Conservation (phyloP, 2,797 vertebrate genomes). For the Ctenochaetus hawaiiensis region DNA sequence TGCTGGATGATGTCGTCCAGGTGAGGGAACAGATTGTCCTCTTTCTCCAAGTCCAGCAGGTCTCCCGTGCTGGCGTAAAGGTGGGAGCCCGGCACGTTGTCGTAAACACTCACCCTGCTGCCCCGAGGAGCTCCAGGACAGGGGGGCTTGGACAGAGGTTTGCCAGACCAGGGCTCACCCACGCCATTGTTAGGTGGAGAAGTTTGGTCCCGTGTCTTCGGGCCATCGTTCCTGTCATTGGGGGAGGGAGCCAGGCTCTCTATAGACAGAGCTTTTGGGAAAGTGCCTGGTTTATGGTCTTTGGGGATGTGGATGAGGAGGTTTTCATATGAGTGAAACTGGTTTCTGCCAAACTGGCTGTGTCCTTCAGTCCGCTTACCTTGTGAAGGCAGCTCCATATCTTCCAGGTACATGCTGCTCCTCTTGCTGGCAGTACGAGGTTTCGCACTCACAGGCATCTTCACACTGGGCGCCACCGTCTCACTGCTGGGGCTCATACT, state of each 20-base stretch:
- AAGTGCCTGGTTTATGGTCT: conserved; percentile 98
- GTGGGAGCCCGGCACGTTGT: conserved; percentile 97
- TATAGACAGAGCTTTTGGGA: conserved; percentile 97
- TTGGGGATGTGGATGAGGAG: conserved; percentile 95
- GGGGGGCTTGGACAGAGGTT: conserved; percentile 68
- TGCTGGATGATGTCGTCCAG: conserved; percentile 96
- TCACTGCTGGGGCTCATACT: conserved; percentile 81
- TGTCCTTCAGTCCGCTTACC: conserved; percentile 84
- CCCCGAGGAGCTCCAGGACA: conserved; percentile 88
- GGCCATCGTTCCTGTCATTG: conserved; percentile 68
- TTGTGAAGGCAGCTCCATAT: conserved; percentile 89
- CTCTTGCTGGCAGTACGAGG: conserved; percentile 89
- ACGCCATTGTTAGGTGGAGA: conserved; percentile 67
- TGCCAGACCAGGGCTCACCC: conserved; percentile 58
- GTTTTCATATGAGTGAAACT: conserved; percentile 95
- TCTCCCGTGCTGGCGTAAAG: conserved; percentile 97
- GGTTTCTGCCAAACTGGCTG: conserved; percentile 83
- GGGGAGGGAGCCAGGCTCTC: conserved; percentile 92
- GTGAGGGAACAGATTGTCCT: conserved; percentile 92
- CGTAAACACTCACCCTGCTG: conserved; percentile 96
- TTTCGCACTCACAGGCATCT: conserved; percentile 76
- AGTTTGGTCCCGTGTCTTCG: conserved; percentile 66
- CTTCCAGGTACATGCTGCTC: conserved; percentile 95
- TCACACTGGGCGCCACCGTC: conserved; percentile 62
- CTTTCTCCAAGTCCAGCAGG: conserved; percentile 94